Percentiles rank a stretch among this genome's conserved stretches.
Conservation (phyloP, 2,888 invertebrate species). For the Microctonus aethiopoides region DNA sequence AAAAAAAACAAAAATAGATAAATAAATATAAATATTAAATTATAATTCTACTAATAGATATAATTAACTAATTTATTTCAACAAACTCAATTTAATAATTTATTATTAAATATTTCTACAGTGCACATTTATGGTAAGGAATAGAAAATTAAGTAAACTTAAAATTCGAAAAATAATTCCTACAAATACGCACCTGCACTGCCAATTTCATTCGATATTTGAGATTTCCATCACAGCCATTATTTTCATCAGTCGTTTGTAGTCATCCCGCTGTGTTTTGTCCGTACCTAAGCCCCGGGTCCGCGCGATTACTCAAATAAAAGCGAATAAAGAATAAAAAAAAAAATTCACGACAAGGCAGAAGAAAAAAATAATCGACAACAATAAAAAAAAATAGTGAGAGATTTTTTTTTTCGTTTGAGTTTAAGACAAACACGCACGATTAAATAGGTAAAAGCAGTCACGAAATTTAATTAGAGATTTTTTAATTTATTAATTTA, state of each 20-base stretch:
- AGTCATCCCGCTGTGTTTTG: constrained; percentile 49
- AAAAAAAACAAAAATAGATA: neutral
- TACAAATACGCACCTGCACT: constrained; percentile 53
- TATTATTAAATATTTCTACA: constrained; percentile 13
- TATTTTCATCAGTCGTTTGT: constrained; percentile 38
- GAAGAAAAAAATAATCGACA: constrained; percentile 27
- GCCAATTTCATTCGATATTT: constrained; percentile 14
- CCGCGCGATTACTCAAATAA: constrained; percentile 55
- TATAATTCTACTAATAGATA: no score
- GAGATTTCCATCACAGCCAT: constrained; percentile 38
- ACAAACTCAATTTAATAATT: neutral
- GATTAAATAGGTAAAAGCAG: neutral
- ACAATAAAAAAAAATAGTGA: constrained; percentile 13
- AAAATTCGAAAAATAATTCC: constrained; percentile 41
- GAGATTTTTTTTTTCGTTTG: no score
- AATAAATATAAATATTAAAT: no score
- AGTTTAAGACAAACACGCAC: no score
- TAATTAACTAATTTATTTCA: neutral
- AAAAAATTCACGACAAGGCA: constrained; percentile 32
- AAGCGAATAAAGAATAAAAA: constrained; percentile 53
- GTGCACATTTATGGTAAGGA: constrained; percentile 24
- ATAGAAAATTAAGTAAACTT: constrained; percentile 26
- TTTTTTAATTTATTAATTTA: neutral
- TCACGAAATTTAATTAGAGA: neutral
- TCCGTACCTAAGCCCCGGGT: constrained; percentile 55